Evolutionary conservation across 2,113 vertebrate species (phyloP).

Genomic region (Notothenia coriiceps): DNA sequence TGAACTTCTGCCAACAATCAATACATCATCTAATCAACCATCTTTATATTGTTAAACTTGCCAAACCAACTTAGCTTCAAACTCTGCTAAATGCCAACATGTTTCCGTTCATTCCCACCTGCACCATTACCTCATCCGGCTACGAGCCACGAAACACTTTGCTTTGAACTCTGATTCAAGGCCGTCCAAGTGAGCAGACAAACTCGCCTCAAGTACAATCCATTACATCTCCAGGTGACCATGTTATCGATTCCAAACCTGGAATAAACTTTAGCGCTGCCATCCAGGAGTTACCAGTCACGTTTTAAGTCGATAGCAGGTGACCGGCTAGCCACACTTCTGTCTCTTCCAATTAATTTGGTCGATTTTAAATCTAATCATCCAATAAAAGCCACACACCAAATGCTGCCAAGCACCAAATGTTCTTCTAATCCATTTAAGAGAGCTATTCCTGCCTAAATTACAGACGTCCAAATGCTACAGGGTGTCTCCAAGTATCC

Average conservation of each 20-base stretch:
- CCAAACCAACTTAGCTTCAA: slow-evolving; percentile 34
- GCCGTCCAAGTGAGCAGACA: slow-evolving; percentile 31
- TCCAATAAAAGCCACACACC: slow-evolving; percentile 46
- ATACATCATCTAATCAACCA: slow-evolving; percentile 16
- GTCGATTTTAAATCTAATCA: slow-evolving; percentile 32
- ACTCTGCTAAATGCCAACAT: slow-evolving; percentile 50
- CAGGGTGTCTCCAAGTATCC: slow-evolving; percentile 51
- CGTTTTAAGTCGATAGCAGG: neutral
- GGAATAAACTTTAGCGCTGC: slow-evolving; percentile 7
- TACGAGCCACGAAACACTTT: slow-evolving; percentile 45
- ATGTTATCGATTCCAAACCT: slow-evolving; percentile 23
- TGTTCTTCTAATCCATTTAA: slow-evolving; percentile 61
- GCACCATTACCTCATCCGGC: slow-evolving; percentile 71
- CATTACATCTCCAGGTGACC: slow-evolving; percentile 32
- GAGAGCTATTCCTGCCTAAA: slow-evolving; percentile 41
- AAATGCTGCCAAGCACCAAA: slow-evolving; percentile 56
- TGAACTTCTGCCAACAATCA: slow-evolving; percentile 21
- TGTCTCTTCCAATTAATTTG: slow-evolving; percentile 25
- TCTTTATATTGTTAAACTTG: slow-evolving; percentile 40
- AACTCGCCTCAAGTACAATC: slow-evolving; percentile 21
- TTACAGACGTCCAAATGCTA: slow-evolving; percentile 38
- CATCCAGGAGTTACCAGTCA: slow-evolving; percentile 33
- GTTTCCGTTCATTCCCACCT: slow-evolving; percentile 45
- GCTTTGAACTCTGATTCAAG: slow-evolving; percentile 62
- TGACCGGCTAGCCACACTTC: slow-evolving; percentile 1